Evolutionary conservation across 2,797 vertebrate species (phyloP).

Genomic region (Myiotriccus ornatus): DNA sequence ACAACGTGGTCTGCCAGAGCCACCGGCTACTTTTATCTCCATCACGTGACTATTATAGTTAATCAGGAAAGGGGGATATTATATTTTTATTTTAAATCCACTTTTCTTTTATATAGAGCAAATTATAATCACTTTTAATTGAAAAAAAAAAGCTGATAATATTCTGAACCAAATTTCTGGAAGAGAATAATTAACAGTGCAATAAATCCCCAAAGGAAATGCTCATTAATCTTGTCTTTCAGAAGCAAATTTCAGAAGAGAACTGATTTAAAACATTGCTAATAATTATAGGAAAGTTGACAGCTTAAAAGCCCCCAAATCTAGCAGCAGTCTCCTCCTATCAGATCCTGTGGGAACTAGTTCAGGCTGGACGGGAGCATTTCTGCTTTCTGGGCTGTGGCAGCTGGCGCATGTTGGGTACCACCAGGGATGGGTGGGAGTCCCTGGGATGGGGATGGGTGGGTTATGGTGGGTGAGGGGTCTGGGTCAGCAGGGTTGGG

Average conservation of each 20-base stretch:
- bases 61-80: constrained; percentile 22
- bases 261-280: constrained; percentile 43
- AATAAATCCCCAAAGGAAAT: constrained; percentile 53
- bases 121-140: constrained; percentile 67
- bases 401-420: fast-evolving
- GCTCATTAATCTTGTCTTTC: constrained; percentile 65
- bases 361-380: not conserved
- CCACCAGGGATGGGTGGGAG: not conserved
- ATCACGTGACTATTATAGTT: constrained; percentile 33
- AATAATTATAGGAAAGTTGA: constrained; percentile 53
- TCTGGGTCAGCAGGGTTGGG: not conserved
- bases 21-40: constrained; percentile 53
- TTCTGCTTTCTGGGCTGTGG: not conserved
- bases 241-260: constrained; percentile 48
- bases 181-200: constrained; percentile 60
- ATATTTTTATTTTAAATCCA: constrained; percentile 28
- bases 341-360: not conserved
- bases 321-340: not conserved
- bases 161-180: constrained; percentile 39
- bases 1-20: not conserved
- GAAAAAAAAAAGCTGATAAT: constrained; percentile 57
- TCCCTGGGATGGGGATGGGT: not conserved
- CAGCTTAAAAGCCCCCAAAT: constrained; percentile 44
- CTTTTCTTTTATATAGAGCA: constrained; percentile 39
- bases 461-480: not conserved